Evolutionary conservation across 2,113 vertebrate species (phyloP).

Genomic region (Acrocephalus kingi): DNA sequence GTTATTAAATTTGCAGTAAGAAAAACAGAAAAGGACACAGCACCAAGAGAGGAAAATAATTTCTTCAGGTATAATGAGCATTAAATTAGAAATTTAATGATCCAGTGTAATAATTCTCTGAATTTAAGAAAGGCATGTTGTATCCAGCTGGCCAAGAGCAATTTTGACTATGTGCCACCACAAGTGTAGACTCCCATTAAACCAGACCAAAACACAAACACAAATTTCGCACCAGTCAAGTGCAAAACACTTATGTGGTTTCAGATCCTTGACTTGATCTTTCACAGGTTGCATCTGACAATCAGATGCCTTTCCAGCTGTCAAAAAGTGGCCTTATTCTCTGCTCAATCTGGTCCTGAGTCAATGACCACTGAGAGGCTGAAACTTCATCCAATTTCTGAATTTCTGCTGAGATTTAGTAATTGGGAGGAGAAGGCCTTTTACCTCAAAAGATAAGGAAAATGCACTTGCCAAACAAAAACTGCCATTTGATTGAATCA

Average conservation of each 20-base stretch:
- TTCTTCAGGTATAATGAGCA: not conserved
- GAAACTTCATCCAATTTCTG: not conserved
- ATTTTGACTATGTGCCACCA: constrained; percentile 5
- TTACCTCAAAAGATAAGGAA: not conserved
- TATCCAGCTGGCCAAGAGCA: not conserved
- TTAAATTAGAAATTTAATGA: constrained; percentile 46
- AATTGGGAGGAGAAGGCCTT: not conserved
- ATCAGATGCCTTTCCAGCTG: not conserved
- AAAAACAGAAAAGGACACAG: not conserved
- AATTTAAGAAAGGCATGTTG: constrained; percentile 2
- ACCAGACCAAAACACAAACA: not conserved
- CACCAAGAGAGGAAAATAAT: not conserved
- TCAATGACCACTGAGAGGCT: not conserved
- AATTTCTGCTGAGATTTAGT: not conserved
- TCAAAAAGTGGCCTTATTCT: not conserved
- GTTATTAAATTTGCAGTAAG: not conserved
- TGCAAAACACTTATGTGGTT: not conserved
- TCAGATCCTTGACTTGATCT: not conserved
- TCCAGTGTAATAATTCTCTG: not conserved
- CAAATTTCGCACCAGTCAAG: not conserved
- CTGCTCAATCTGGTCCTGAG: not conserved
- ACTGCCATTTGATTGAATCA: not conserved
- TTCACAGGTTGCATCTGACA: not conserved
- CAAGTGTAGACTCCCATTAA: constrained; percentile 3
- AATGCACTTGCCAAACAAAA: not conserved